A percentile compares a stretch with the other conserved stretches of the same genome.
phyloP scores from a whole-genome alignment of 2,113 vertebrate genomes.

The Pogona vitticeps region DNA sequence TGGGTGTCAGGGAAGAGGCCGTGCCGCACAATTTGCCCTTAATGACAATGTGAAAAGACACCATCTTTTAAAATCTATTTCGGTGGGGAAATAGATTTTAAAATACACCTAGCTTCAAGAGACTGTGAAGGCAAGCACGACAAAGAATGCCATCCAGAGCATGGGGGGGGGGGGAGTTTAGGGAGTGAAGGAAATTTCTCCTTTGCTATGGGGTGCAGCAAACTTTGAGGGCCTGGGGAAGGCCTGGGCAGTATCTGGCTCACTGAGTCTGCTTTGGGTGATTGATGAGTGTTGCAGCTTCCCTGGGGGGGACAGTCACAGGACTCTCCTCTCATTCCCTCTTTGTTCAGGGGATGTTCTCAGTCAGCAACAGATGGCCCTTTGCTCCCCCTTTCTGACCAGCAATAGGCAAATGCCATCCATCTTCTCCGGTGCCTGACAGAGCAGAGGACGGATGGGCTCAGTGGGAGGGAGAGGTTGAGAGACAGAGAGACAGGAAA shows the following conservation, averaged over 20 bases:
- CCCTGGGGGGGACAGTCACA: background rate
- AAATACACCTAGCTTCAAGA: rapidly evolving
- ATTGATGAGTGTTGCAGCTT: slow-evolving; percentile 35
- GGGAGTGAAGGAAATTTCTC: background rate
- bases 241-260: background rate
- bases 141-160: background rate
- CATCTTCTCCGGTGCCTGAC: slow-evolving; percentile 36
- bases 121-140: too few relatives aligned
- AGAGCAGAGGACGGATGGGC: background rate
- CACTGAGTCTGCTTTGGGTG: slow-evolving; percentile 16
- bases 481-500: too few relatives aligned
- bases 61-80: rapidly evolving
- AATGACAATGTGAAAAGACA: rapidly evolving
- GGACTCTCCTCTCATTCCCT: background rate
- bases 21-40: background rate
- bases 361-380: slow-evolving; percentile 45
- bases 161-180: background rate
- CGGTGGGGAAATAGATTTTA: rapidly evolving
- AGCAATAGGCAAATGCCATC: slow-evolving; percentile 29
- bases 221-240: background rate
- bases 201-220: background rate
- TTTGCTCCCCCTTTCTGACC: slow-evolving; percentile 45
- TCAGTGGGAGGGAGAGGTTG: background rate
- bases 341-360: slow-evolving; percentile 43
- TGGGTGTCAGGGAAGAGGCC: background rate